These are phyloP conservation scores for Pterophyllum scalare DNA, from an alignment of 2,113 vertebrate genomes.

Conservation along the genomic window DNA sequence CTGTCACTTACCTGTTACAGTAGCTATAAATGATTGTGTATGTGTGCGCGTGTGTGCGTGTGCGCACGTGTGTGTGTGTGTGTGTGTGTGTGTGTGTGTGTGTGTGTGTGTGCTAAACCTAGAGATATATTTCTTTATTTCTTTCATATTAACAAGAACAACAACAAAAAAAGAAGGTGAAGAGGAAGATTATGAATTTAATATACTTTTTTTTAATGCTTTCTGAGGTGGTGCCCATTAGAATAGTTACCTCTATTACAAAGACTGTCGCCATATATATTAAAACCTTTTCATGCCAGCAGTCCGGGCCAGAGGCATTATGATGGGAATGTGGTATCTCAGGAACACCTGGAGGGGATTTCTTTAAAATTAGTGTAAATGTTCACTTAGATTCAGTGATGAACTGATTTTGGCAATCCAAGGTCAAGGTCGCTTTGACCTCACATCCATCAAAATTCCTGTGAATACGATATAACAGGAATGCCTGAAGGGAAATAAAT, in stretches of 20 bases:
- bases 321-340: background rate
- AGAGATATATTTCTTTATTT: conserved; percentile 21
- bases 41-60: background rate
- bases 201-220: background rate
- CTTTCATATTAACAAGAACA: conserved; percentile 19
- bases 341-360: background rate
- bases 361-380: background rate
- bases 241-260: background rate
- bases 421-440: background rate
- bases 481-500: background rate
- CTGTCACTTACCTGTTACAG: conserved; percentile 65
- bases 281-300: background rate
- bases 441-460: background rate
- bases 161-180: background rate
- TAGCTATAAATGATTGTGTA: conserved; percentile 53
- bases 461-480: background rate
- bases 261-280: background rate
- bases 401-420: background rate
- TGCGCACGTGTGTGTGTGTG: conserved; percentile 1
- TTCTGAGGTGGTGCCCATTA: background rate
- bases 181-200: background rate
- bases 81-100: background rate
- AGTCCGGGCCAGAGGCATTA: background rate
- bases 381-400: background rate
- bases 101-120: conserved; percentile 11